Evolutionary conservation across 1,140 invertebrate species (phyloP).

Genomic region (Lasioglossum baleicum): DNA sequence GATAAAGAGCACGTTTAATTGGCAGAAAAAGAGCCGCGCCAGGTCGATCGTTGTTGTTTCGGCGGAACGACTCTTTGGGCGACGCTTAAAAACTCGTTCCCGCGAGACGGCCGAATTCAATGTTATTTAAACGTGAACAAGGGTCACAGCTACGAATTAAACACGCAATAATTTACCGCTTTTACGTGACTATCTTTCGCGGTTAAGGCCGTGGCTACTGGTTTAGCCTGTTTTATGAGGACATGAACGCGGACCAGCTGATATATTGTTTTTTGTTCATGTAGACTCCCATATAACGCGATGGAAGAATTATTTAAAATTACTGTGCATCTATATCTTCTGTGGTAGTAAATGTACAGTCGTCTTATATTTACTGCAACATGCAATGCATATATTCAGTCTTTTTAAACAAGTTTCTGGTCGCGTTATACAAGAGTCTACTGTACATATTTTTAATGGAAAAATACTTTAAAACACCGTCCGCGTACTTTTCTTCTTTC

Average conservation of each 20-base stretch:
- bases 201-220: not conserved
- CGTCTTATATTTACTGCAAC: no score
- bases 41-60: constrained; percentile 17
- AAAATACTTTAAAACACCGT: no score
- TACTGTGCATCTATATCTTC: no score
- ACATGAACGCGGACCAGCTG: no score
- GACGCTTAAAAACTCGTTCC: constrained; percentile 30
- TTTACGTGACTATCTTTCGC: not conserved
- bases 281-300: not conserved
- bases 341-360: no score
- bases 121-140: not conserved
- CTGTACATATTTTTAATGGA: no score
- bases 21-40: constrained; percentile 11
- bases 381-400: no score
- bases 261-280: constrained; percentile 2
- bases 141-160: not conserved
- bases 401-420: no score
- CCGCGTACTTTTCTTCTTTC: no score
- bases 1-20: constrained; percentile 10
- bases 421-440: no score
- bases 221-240: not conserved
- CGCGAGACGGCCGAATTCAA: not conserved
- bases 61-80: not conserved
- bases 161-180: not conserved
- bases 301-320: no score